Evolutionary conservation across 2,113 vertebrate genomes (phyloP).

Genomic region (Centropus bengalensis): DNA sequence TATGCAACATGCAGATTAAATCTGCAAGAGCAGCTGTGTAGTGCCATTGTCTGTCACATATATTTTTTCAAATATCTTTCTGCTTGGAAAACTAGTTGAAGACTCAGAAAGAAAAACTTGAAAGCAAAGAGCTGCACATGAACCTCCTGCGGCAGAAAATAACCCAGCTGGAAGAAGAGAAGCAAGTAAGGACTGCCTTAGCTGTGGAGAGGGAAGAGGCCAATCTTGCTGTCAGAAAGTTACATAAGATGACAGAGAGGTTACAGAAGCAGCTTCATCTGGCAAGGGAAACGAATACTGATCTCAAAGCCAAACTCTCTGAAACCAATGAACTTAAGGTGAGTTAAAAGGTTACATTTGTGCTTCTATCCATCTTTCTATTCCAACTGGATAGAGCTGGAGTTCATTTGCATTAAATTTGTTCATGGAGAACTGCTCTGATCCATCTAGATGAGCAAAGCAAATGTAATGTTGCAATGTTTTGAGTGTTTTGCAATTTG

Average conservation of each 20-base stretch:
- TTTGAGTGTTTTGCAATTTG: neutral
- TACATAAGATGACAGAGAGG: constrained; percentile 85
- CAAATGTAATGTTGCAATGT: neutral
- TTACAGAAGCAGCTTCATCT: constrained; percentile 83
- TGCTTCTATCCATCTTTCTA: neutral
- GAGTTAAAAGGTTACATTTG: constrained; percentile 41
- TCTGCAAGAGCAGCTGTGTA: neutral
- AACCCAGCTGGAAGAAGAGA: constrained; percentile 86
- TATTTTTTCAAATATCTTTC: neutral
- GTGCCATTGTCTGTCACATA: neutral
- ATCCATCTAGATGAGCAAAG: neutral
- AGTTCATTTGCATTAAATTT: neutral
- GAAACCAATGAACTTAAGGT: constrained; percentile 90
- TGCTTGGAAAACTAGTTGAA: constrained; percentile 81
- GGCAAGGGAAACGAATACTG: constrained; percentile 74
- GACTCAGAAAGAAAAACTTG: constrained; percentile 85
- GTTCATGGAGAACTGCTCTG: neutral
- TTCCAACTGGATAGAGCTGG: neutral
- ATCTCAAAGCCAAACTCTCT: constrained; percentile 86
- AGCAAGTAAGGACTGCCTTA: constrained; percentile 73
- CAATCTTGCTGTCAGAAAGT: constrained; percentile 71
- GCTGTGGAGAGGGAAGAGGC: constrained; percentile 81
- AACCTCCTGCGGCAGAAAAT: constrained; percentile 88
- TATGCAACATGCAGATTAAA: neutral
- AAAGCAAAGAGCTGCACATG: constrained; percentile 88